phyloP scores from a whole-genome alignment of 2,113 vertebrate genomes.

The Sminthopsis crassicaudata region DNA sequence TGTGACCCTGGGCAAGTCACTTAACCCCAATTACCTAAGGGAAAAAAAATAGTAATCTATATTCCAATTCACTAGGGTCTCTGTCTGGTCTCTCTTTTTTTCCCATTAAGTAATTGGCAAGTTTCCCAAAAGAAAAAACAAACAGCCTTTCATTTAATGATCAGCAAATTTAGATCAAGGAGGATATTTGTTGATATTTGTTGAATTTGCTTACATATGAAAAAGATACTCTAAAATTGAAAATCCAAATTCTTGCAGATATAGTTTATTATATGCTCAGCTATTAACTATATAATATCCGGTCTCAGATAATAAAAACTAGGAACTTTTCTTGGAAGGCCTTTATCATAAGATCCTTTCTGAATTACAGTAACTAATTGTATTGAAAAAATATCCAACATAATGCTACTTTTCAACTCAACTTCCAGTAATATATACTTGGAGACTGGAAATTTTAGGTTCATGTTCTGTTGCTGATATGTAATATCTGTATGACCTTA shows the following conservation, averaged over 20 bases:
- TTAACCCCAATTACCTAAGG: too few relatives aligned
- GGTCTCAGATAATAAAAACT: background rate
- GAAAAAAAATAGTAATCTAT: background rate
- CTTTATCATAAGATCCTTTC: background rate
- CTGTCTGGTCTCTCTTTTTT: constrained; percentile 39
- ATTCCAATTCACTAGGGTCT: background rate
- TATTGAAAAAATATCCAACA: background rate
- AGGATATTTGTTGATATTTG: background rate
- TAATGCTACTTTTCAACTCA: background rate
- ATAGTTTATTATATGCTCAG: background rate
- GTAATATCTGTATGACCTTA: background rate
- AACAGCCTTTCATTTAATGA: background rate
- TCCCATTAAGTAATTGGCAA: background rate
- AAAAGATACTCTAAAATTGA: background rate
- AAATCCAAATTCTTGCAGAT: background rate
- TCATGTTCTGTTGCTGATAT: background rate
- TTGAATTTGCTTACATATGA: background rate
- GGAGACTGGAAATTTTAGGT: background rate
- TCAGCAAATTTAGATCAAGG: constrained; percentile 25
- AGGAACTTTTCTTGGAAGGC: background rate
- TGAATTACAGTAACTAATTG: background rate
- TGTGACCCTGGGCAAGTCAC: too few relatives aligned
- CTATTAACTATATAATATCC: background rate
- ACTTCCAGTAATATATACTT: background rate
- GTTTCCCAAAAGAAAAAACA: background rate